Evolutionary conservation across 2,113 vertebrate species (phyloP).

Genomic region (Melanerpes aurifrons): DNA sequence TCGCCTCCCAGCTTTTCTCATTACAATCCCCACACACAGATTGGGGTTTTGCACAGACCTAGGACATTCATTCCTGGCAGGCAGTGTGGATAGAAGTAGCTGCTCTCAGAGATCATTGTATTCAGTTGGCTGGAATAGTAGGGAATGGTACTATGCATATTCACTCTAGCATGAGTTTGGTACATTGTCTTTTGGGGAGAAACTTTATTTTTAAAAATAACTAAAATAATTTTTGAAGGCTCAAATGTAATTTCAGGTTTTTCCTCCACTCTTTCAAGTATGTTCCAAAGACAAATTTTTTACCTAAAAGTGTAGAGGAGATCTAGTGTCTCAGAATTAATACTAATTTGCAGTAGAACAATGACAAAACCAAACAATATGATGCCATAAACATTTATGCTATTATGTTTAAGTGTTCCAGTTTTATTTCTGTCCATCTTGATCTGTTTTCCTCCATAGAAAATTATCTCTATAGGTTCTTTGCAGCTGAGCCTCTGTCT

Average conservation of each 20-base stretch:
- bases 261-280: not conserved
- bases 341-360: not conserved
- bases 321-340: not conserved
- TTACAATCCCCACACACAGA: not conserved
- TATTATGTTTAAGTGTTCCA: not conserved
- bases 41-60: not conserved
- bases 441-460: not conserved
- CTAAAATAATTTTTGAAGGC: not conserved
- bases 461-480: not conserved
- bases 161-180: not conserved
- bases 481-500: not conserved
- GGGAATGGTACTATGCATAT: not conserved
- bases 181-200: not conserved
- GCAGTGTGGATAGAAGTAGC: not conserved
- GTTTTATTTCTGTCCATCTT: not conserved
- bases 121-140: not conserved
- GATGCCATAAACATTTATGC: not conserved
- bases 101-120: not conserved
- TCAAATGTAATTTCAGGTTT: not conserved
- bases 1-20: not conserved
- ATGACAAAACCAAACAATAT: not conserved
- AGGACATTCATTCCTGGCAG: not conserved
- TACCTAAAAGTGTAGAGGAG: not conserved
- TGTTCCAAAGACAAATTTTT: not conserved
- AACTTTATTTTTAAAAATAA: not conserved